Percentiles rank a stretch among this genome's conserved stretches.
phyloP scores from a whole-genome alignment of 1,140 invertebrate species.

The Camponotus vicinus region DNA sequence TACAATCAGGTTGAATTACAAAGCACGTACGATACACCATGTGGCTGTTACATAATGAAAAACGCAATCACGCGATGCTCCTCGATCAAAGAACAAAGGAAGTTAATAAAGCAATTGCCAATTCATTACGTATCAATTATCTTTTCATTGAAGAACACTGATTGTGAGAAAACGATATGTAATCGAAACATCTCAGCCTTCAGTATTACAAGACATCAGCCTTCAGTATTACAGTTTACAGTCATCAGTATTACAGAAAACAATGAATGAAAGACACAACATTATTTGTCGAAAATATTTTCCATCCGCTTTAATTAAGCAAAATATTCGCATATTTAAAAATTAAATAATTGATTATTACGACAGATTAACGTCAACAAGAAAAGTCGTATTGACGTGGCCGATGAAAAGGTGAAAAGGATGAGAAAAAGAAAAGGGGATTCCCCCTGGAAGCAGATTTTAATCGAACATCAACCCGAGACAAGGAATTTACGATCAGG shows the following conservation, averaged over 20 bases:
- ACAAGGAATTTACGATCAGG: slow-evolving; percentile 83
- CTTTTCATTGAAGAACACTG: slow-evolving; percentile 5
- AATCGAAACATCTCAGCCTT: not conserved
- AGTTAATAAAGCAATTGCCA: slow-evolving; percentile 53
- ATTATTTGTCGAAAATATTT: not conserved
- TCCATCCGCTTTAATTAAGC: not conserved
- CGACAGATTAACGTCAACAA: slow-evolving; percentile 2
- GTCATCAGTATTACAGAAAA: not conserved
- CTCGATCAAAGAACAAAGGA: slow-evolving; percentile 41
- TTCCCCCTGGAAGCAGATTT: slow-evolving; percentile 80
- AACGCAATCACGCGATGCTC: slow-evolving; percentile 56
- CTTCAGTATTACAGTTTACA: too few relatives aligned
- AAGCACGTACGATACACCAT: slow-evolving; percentile 57
- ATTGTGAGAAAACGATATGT: not conserved
- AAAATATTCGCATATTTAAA: not conserved
- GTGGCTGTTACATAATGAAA: slow-evolving; percentile 57
- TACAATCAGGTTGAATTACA: slow-evolving; percentile 58
- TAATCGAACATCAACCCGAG: slow-evolving; percentile 81
- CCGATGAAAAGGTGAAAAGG: slow-evolving; percentile 55
- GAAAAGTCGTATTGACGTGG: slow-evolving; percentile 48
- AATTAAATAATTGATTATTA: slow-evolving; percentile 13
- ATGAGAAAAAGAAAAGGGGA: slow-evolving; percentile 51
- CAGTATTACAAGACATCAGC: not conserved
- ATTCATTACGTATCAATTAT: slow-evolving; percentile 58
- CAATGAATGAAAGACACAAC: not conserved